A percentile compares a stretch with the other conserved stretches of the same genome.
Conservation (phyloP, 2,888 invertebrate species). For the Bombyx huttoni region DNA sequence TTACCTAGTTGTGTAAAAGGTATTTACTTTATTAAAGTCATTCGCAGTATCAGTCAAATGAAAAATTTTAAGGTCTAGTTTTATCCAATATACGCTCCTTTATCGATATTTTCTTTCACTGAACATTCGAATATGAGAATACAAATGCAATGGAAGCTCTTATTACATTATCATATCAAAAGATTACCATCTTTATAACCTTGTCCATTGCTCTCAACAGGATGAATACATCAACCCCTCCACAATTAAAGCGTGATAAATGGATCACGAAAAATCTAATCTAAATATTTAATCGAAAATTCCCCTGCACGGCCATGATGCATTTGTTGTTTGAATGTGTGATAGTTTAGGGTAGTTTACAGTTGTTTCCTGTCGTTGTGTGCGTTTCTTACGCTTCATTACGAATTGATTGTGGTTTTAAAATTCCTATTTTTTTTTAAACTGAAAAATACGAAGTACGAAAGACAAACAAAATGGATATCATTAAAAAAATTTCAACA, state of each 20-base stretch:
- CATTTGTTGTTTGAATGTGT: constrained; percentile 15
- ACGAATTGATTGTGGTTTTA: no score
- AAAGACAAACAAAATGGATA: no score
- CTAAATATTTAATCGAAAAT: constrained; percentile 71
- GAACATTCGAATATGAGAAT: not conserved
- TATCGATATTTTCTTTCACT: no score
- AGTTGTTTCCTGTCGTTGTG: not conserved
- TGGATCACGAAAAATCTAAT: constrained; percentile 69
- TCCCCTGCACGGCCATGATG: constrained; percentile 47
- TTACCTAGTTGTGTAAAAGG: no score
- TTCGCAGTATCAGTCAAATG: no score
- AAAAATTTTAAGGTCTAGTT: no score
- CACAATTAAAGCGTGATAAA: constrained; percentile 68
- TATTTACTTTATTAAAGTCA: no score
- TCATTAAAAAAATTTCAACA: no score
- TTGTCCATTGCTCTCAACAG: constrained; percentile 38
- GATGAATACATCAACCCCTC: constrained; percentile 44
- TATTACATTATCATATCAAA: constrained; percentile 67
- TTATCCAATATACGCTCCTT: no score
- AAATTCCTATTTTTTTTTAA: no score
- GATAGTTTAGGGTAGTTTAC: not conserved
- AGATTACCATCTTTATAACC: constrained; percentile 46
- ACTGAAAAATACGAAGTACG: no score
- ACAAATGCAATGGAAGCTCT: constrained; percentile 15
- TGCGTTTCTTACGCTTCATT: not conserved